Base-by-base conservation (phyloP, 2,797 vertebrate genomes). In the Liasis olivaceus region DNA sequence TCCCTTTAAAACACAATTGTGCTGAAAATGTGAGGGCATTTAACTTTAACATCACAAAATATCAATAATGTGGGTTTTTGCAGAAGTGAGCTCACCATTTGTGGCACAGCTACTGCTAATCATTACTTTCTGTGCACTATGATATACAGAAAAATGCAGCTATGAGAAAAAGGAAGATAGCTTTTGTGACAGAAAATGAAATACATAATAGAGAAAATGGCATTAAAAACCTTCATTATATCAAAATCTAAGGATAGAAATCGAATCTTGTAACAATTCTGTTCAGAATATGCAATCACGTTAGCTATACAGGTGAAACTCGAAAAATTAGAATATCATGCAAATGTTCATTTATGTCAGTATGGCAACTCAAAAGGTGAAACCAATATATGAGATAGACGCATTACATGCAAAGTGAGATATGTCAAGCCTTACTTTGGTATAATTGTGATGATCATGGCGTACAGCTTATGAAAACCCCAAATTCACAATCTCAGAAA, bases 211-310 rank as follows among this genome's bases (percentile, higher is more conserved):
- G 31, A 93, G 69, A 86, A 93, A 96, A 60, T 91, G 60, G 12
- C 54, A 93, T 31, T 85, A 88, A n/a, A 89, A 93, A 94, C 93
- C 22, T 28, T 4, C 56, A 94, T 94, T 96, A 95, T 91, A 92
- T n/a, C 51, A 93, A 84, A 94, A 96, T 87, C 62, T 93, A 95
- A 94, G 93, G 1, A 14, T 86, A 91, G 72, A 93, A 89, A 89
- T 2, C 2, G 85, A 90, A 91, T 95, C 54, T 92, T 22, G 36
- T 31, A 0, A n/a, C 91, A 90, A 60, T 59, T 95, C 47, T 94
- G 94, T 92, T 5, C 8, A 90, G 89, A 94, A 94, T 88, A 69
- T 90, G 86, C 95, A 96, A 93, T 86, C 85, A 77, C 36, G 9
- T 0, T 94, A 93, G 17, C n/a, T 92, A 13, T 86, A 36, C 36